A percentile compares a stretch with the other conserved stretches of the same genome.
Evolutionary conservation across 1,140 invertebrate genomes (phyloP).

Genomic region (Leptoteleia sp.): DNA sequence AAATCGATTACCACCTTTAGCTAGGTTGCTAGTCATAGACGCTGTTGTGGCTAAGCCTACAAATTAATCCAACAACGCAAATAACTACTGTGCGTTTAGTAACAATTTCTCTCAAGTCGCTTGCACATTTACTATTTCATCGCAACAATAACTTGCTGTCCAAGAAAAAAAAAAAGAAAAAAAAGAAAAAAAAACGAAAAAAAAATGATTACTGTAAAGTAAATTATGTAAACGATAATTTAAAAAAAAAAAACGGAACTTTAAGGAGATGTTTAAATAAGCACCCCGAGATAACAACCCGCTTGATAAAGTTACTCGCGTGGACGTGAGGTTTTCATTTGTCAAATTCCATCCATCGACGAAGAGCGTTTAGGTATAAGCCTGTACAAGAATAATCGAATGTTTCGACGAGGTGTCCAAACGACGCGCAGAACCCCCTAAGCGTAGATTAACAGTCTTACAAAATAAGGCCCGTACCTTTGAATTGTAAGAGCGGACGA

Average conservation of each 20-base stretch:
- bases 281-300: conserved; percentile 10
- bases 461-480: conserved; percentile 48
- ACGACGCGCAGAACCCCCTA: conserved; percentile 32
- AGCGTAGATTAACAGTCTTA: conserved; percentile 56
- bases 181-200: too few relatives aligned
- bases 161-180: too few relatives aligned
- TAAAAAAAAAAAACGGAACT: too few relatives aligned
- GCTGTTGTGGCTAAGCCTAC: conserved; percentile 48
- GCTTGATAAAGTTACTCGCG: conserved; percentile 21
- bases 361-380: conserved; percentile 26
- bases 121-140: conserved; percentile 58
- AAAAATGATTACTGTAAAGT: conserved; percentile 37
- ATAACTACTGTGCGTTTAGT: conserved; percentile 22
- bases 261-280: too few relatives aligned
- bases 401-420: conserved; percentile 44
- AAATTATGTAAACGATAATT: conserved; percentile 15
- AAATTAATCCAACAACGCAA: conserved; percentile 29
- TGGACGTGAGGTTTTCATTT: conserved; percentile 45
- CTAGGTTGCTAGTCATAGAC: conserved; percentile 54
- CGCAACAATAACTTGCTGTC: conserved; percentile 56
- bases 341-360: conserved; percentile 50
- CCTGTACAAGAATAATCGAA: conserved; percentile 38
- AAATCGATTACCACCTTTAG: conserved; percentile 44
- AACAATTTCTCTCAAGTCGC: conserved; percentile 46
- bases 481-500: conserved; percentile 42